phyloP scores from a whole-genome alignment of 1,140 invertebrate species.

The Papilio dardanus region DNA sequence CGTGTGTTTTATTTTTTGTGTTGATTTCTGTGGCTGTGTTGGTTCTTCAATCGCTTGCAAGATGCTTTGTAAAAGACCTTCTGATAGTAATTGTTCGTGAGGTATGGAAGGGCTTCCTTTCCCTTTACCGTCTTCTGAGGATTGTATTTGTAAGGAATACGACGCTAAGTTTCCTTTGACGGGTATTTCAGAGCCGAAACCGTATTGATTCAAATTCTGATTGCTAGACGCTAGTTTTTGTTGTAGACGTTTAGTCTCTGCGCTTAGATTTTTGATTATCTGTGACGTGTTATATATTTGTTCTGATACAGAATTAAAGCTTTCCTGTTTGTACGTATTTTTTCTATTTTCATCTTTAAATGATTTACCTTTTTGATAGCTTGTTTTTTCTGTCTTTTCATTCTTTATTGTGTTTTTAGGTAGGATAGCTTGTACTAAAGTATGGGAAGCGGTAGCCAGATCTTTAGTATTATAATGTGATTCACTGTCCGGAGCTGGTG shows the following conservation, averaged over 20 bases:
- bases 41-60: constrained; percentile 81
- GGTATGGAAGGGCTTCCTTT: constrained; percentile 76
- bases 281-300: constrained; percentile 74
- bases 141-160: constrained; percentile 89
- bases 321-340: constrained; percentile 59
- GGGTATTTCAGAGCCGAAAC: constrained; percentile 81
- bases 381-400: constrained; percentile 57
- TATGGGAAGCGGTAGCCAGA: constrained; percentile 65
- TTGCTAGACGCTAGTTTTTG: constrained; percentile 69
- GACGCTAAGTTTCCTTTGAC: constrained; percentile 84
- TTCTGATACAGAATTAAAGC: constrained; percentile 57
- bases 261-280: constrained; percentile 66
- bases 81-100: constrained; percentile 89
- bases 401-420: constrained; percentile 58
- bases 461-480: constrained; percentile 65
- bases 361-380: constrained; percentile 66
- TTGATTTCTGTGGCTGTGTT: constrained; percentile 46
- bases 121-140: constrained; percentile 80
- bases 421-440: constrained; percentile 58
- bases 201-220: constrained; percentile 58
- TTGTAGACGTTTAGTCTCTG: constrained; percentile 69
- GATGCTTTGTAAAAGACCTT: constrained; percentile 90
- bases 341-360: constrained; percentile 54
- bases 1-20: constrained; percentile 44
- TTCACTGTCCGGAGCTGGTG: constrained; percentile 56